Evolutionary conservation across 2,113 vertebrate species (phyloP), one percentile per base, ranked within the genome.

Genomic region (Xiphophorus couchianus): DNA sequence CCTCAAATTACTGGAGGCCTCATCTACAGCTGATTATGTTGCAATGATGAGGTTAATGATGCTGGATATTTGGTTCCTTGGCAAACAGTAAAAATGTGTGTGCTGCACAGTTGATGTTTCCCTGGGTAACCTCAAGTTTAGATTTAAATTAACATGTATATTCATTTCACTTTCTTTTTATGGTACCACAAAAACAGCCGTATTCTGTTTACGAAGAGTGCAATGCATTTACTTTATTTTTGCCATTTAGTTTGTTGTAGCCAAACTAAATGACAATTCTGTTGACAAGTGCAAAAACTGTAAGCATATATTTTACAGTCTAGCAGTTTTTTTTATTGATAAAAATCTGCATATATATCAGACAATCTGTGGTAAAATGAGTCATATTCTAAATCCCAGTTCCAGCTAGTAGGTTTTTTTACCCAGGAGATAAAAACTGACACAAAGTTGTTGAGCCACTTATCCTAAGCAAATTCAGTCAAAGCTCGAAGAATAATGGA

Each of bases 41-140:
- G 78, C 80, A 79, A 87, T 90, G 88, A 92, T 88, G 86, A 90
- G 86, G 87, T 88, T 90, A 91, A 90, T 90, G 86, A 78, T 80
- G 88, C 88, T 86, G 78, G 82, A 91, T 90, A 87, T 73, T 62
- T 81, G 85, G 76, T 80, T 82, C 75, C 85, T 83, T 82, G 76
- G 75, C 75, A 85, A 85, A 88, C 84, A 81, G 71, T 86, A 61
- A 81, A 74, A 6, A 8, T 29, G 35, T 74, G 80, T 70, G 82
- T 73, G 77, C 60, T 73, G 78, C 71, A 75, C 75, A 74, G 69
- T 71, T 6, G 62, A 22, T 12, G 84, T 88, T 88, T 73, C 84
- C 77, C 82, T 71, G 83, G 54, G 80, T 79, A 90, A 86, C 85
- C 65, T 75, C 63, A 61, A 66, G 82, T 85, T 84, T 62, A 37